Conservation (phyloP, 2,797 vertebrate genomes). For the Eptatretus atami region DNA sequence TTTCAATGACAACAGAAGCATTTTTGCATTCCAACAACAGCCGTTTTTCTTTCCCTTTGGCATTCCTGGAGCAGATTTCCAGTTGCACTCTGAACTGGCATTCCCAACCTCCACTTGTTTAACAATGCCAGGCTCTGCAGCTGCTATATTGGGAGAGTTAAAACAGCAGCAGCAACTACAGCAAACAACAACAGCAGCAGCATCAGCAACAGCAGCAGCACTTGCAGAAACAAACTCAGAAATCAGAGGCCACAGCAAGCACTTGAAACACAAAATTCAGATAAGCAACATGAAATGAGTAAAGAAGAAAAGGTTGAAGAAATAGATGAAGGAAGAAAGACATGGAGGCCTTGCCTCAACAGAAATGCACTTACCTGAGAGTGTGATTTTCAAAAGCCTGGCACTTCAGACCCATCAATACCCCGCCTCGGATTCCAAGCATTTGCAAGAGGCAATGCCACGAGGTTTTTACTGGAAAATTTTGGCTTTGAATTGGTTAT, state of each 20-base stretch:
- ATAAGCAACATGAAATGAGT: conserved; percentile 40
- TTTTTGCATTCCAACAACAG: conserved; percentile 84
- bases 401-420: conserved; percentile 29
- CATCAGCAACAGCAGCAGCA: conserved; percentile 49
- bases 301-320: conserved; percentile 47
- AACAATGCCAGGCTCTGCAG: conserved; percentile 30
- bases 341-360: conserved; percentile 10
- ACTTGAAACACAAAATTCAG: conserved; percentile 34
- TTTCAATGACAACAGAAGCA: conserved; percentile 83
- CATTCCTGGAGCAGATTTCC: conserved; percentile 83
- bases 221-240: conserved; percentile 25
- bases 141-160: conserved; percentile 51
- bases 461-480: conserved; percentile 87
- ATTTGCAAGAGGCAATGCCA: conserved; percentile 84
- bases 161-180: conserved; percentile 63
- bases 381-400: conserved; percentile 2
- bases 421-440: conserved; percentile 71
- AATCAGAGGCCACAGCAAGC: conserved; percentile 47
- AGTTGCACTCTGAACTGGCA: conserved; percentile 65
- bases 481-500: conserved; percentile 97
- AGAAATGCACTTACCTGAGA: background rate
- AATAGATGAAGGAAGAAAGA: conserved; percentile 26
- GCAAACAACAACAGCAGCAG: conserved; percentile 45
- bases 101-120: conserved; percentile 33
- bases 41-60: conserved; percentile 91